Evolutionary conservation across 2,888 invertebrate species (phyloP).

Genomic region (Sphaeridia pumilis): DNA sequence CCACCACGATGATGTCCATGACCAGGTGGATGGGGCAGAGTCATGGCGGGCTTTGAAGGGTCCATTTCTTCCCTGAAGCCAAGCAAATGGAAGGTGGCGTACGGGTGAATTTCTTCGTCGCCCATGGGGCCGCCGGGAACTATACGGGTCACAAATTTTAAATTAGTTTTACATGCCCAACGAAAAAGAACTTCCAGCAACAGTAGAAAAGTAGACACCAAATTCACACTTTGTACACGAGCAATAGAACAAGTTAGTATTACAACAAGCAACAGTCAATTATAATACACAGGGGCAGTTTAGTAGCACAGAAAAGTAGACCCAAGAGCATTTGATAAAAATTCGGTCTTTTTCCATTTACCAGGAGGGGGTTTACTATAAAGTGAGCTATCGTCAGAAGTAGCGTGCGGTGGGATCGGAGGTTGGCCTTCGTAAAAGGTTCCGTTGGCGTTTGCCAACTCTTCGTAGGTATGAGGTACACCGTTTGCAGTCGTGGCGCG

Average conservation of each 20-base stretch:
- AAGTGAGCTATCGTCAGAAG: slow-evolving; percentile 32
- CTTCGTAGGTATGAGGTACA: slow-evolving; percentile 34
- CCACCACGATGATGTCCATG: slow-evolving; percentile 73
- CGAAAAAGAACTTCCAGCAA: not conserved
- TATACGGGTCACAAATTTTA: not conserved
- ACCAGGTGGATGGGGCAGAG: slow-evolving; percentile 65
- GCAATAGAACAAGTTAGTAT: not conserved
- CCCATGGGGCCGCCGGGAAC: slow-evolving; percentile 55
- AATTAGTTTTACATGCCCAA: not conserved
- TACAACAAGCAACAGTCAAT: not conserved
- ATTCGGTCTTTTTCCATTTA: slow-evolving; percentile 7
- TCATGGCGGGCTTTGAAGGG: slow-evolving; percentile 76
- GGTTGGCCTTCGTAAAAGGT: slow-evolving; percentile 31
- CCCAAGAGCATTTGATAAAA: not conserved
- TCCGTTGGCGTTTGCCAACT: slow-evolving; percentile 30
- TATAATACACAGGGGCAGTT: no score
- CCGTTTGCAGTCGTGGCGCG: slow-evolving; percentile 26
- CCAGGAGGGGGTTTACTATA: slow-evolving; percentile 35
- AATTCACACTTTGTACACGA: not conserved
- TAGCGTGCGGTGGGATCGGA: slow-evolving; percentile 32
- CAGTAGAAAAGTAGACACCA: not conserved
- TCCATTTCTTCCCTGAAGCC: slow-evolving; percentile 95
- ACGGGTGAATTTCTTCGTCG: slow-evolving; percentile 94
- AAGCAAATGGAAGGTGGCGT: slow-evolving; percentile 89
- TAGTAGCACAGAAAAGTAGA: no score